phyloP scores from a whole-genome alignment of 2,888 invertebrate species.

The Rhagonycha lutea region DNA sequence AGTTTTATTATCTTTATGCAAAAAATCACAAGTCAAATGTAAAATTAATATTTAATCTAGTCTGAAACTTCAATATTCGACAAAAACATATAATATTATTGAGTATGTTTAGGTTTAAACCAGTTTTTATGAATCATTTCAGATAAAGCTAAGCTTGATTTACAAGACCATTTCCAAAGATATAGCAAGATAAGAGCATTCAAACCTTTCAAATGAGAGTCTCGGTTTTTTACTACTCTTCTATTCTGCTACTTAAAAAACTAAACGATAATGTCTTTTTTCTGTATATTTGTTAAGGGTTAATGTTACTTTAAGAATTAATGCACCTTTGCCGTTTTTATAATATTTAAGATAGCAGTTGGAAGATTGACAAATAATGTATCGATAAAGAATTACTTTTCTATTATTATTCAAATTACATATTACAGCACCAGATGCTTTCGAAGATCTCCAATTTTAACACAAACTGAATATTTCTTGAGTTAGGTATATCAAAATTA shows the following conservation, averaged over 20 bases:
- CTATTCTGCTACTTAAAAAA: slow-evolving; percentile 8
- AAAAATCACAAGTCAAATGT: neutral
- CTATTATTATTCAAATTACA: too few relatives aligned
- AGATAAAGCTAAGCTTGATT: slow-evolving; percentile 41
- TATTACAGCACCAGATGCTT: too few relatives aligned
- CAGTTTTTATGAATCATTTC: slow-evolving; percentile 36
- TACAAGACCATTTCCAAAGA: slow-evolving; percentile 36
- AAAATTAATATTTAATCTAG: neutral
- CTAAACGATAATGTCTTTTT: slow-evolving; percentile 26
- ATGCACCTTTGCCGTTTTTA: neutral
- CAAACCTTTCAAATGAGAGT: slow-evolving; percentile 31
- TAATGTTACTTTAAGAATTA: neutral
- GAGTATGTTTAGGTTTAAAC: slow-evolving; percentile 15
- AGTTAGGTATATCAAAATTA: too few relatives aligned
- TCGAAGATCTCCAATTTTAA: too few relatives aligned
- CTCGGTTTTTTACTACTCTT: slow-evolving; percentile 18
- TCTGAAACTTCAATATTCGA: neutral
- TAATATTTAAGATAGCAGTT: neutral
- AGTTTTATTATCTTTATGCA: neutral
- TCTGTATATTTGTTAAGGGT: slow-evolving; percentile 16
- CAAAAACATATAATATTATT: neutral
- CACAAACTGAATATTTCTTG: too few relatives aligned
- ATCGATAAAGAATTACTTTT: too few relatives aligned
- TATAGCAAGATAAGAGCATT: slow-evolving; percentile 35
- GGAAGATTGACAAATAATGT: too few relatives aligned